Evolutionary conservation across 2,797 vertebrate genomes (phyloP).

Genomic region (Microctenopoma lineatum): DNA sequence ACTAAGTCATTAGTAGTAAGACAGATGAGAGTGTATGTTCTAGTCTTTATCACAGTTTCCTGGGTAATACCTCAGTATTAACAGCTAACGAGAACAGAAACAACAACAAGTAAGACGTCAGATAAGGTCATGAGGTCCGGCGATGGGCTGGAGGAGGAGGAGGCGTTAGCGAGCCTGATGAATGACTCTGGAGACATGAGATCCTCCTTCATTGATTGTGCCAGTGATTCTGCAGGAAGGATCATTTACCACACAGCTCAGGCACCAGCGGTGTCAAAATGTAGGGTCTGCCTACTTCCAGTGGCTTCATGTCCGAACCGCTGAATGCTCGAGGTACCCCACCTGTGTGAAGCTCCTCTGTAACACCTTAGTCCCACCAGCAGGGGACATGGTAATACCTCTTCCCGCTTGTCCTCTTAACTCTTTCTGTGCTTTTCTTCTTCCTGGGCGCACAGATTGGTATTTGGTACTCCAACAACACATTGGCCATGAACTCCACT

Average conservation of each 20-base stretch:
- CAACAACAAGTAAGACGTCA: background rate
- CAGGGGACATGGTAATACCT: no score
- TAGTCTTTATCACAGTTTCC: conserved; percentile 1
- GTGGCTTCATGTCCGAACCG: no score
- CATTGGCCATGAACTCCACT: conserved; percentile 92
- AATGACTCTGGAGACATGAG: conserved; percentile 12
- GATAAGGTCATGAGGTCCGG: background rate
- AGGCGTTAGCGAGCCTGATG: conserved; percentile 1
- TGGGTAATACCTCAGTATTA: background rate
- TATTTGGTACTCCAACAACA: conserved; percentile 94
- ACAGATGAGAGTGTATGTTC: background rate
- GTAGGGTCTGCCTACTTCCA: no score
- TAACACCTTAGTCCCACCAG: no score
- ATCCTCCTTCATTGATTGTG: conserved; percentile 21
- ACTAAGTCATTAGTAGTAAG: background rate
- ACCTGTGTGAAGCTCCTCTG: no score
- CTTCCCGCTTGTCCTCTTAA: no score
- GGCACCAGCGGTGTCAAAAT: no score
- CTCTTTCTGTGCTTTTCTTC: conserved; percentile 37
- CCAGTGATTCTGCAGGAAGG: conserved; percentile 11
- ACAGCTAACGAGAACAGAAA: background rate
- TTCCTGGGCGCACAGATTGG: conserved; percentile 83
- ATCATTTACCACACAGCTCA: background rate
- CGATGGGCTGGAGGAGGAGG: background rate
- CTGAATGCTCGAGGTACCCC: no score